phyloP scores from a whole-genome alignment of 2,888 invertebrate species.

The Polietes domitor region DNA sequence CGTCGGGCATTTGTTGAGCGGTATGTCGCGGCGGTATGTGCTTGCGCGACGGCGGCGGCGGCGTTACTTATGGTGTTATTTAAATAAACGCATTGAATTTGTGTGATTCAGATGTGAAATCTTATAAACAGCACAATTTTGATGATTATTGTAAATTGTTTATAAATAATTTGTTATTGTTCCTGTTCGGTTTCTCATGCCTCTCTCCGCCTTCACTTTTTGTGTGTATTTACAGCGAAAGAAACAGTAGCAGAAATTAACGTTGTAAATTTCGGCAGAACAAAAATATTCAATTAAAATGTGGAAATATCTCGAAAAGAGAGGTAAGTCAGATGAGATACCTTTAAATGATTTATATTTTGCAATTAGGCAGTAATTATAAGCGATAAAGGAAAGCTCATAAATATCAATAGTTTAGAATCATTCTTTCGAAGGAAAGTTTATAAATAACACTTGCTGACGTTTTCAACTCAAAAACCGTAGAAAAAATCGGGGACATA shows the following conservation, averaged over 20 bases:
- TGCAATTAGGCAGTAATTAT: too few species aligned
- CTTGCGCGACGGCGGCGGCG: too few species aligned
- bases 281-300: neutral
- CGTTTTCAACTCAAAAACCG: too few species aligned
- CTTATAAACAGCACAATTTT: neutral
- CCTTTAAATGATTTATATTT: too few species aligned
- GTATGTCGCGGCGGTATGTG: too few species aligned
- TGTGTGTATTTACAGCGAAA: slow-evolving; percentile 1
- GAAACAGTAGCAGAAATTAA: neutral
- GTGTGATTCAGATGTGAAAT: neutral
- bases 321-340: slow-evolving; percentile 18
- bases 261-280: slow-evolving; percentile 2
- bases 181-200: neutral
- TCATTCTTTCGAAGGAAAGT: too few species aligned
- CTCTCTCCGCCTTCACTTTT: neutral
- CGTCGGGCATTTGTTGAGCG: too few species aligned
- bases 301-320: slow-evolving; percentile 1
- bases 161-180: slow-evolving; percentile 8
- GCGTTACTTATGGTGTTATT: too few species aligned
- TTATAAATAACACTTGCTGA: too few species aligned
- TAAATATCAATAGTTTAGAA: too few species aligned
- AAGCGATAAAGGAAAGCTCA: too few species aligned
- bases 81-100: neutral
- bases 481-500: too few species aligned
- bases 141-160: neutral